Conservation (phyloP, 2,113 vertebrate species). For the Dermatemys mawii region DNA sequence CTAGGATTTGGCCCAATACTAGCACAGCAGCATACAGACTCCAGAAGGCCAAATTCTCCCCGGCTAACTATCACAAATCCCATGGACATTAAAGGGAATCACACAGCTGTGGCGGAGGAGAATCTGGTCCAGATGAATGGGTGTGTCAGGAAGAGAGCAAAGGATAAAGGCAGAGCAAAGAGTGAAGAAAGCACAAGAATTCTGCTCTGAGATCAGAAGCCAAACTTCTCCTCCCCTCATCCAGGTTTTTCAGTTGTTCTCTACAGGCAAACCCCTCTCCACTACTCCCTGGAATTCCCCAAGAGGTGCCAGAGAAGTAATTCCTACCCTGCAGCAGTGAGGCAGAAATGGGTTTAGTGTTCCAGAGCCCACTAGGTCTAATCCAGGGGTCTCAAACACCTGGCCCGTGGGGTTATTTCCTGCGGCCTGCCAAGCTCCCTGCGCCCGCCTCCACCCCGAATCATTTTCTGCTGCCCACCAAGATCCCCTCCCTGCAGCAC, state of each 20-base stretch:
- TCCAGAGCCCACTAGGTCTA: background rate
- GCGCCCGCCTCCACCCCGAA: no score
- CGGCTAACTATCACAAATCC: background rate
- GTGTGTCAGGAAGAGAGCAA: background rate
- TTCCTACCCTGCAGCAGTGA: background rate
- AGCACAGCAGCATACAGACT: background rate
- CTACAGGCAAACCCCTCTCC: background rate
- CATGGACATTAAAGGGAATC: background rate
- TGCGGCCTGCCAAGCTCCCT: no score
- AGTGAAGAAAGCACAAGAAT: background rate
- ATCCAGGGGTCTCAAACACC: no score
- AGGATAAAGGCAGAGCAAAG: background rate
- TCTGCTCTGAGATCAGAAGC: background rate
- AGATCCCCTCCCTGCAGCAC: no score
- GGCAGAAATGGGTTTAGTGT: background rate
- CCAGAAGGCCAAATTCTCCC: background rate
- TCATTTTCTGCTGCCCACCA: no score
- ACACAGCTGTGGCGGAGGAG: background rate
- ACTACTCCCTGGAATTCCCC: background rate
- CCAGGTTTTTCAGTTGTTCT: background rate
- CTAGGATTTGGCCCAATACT: background rate
- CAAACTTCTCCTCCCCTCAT: background rate
- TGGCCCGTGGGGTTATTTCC: no score
- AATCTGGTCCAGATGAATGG: background rate
- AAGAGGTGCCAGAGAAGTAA: background rate